Conservation (phyloP, 1,140 invertebrate genomes). For the Drosophila albomicans region DNA sequence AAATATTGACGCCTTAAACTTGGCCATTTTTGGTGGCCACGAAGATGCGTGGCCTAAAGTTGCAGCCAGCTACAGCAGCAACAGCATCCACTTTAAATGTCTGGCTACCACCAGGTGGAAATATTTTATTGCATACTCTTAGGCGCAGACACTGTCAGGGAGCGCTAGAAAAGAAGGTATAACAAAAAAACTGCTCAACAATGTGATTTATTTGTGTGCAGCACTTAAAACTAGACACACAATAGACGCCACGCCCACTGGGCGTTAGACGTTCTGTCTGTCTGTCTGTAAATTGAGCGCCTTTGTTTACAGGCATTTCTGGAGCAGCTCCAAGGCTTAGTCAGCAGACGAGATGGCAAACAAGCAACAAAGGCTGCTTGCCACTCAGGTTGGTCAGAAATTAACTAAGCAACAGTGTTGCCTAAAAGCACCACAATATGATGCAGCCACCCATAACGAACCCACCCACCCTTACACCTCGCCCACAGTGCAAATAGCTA, state of each 20-base stretch:
- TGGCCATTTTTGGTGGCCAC: conserved; percentile 28
- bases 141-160: conserved; percentile 69
- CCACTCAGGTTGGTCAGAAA: conserved; percentile 60
- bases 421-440: conserved; percentile 27
- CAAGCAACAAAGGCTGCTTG: conserved; percentile 45
- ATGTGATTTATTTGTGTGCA: conserved; percentile 76
- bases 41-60: conserved; percentile 56
- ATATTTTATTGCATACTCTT: conserved; percentile 74
- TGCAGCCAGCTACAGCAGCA: conserved; percentile 23
- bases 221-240: conserved; percentile 80
- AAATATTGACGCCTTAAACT: conserved; percentile 42
- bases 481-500: conserved; percentile 49
- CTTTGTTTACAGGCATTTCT: conserved; percentile 60
- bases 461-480: not conserved
- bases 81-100: conserved; percentile 55
- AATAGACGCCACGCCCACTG: conserved; percentile 60
- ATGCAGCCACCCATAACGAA: conserved; percentile 3
- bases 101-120: conserved; percentile 41
- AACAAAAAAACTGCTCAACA: conserved; percentile 39
- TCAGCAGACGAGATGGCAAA: conserved; percentile 64
- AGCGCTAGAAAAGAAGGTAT: conserved; percentile 1
- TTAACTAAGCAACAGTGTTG: conserved; percentile 72
- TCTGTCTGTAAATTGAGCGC: conserved; percentile 46
- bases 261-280: conserved; percentile 26
- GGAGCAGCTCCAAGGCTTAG: conserved; percentile 51